These are phyloP conservation scores for Eupithecia pulchellata DNA, from an alignment of 2,888 invertebrate species.

Conservation along the genomic window DNA sequence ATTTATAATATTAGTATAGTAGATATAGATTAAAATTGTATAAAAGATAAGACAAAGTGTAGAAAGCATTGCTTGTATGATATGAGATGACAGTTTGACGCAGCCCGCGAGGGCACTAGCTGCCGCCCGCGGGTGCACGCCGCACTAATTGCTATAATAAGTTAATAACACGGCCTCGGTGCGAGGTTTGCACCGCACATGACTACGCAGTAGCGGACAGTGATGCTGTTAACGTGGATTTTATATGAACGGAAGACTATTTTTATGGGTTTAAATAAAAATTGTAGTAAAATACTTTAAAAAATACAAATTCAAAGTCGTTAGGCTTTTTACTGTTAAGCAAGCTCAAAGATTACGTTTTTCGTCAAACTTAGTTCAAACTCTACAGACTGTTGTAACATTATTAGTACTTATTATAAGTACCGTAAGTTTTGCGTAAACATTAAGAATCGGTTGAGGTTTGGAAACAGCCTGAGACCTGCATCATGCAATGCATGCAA, in stretches of 20 bases:
- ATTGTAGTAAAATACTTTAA: neutral
- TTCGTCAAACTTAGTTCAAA: neutral
- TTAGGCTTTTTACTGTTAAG: neutral
- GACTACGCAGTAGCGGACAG: neutral
- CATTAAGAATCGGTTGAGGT: neutral
- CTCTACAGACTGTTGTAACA: too few species aligned
- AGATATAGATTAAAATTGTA: neutral
- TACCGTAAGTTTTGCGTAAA: neutral
- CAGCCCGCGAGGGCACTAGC: neutral
- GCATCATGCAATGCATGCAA: too few species aligned
- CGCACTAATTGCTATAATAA: conserved; percentile 35
- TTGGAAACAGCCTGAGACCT: neutral
- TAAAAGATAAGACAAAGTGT: neutral
- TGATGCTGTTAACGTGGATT: neutral
- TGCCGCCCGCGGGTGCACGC: neutral
- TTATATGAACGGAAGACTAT: neutral
- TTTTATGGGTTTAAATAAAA: too few species aligned
- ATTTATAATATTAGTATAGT: too few species aligned
- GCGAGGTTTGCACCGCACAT: conserved; percentile 1
- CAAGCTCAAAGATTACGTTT: neutral
- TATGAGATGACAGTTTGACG: neutral
- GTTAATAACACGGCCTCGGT: conserved; percentile 35
- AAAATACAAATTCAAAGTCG: neutral
- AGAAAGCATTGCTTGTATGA: neutral
- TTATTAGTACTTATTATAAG: too few species aligned